A percentile compares a stretch with the other conserved stretches of the same genome.
These are phyloP conservation scores for Scaptomyza polygonia DNA, from an alignment of 2,888 invertebrate genomes.

Conservation along the genomic window DNA sequence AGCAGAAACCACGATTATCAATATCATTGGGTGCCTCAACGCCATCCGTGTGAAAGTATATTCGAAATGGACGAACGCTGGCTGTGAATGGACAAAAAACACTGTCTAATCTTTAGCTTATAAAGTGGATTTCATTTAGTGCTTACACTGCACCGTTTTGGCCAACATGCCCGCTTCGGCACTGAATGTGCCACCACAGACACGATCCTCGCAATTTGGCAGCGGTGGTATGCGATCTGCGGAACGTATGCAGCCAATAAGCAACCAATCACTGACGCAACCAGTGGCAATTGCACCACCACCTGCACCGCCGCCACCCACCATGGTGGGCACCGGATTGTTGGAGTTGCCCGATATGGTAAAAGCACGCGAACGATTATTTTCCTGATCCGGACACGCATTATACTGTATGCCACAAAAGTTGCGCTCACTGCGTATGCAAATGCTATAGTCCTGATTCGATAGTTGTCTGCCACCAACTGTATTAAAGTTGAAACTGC, in stretches of 20 bases:
- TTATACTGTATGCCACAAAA: conserved; percentile 94
- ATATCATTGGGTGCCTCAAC: conserved; percentile 90
- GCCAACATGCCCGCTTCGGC: conserved; percentile 89
- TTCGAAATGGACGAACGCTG: conserved; percentile 91
- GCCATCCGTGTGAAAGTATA: conserved; percentile 91
- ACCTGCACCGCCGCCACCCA: conserved; percentile 87
- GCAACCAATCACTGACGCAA: conserved; percentile 91
- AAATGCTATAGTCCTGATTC: conserved; percentile 95
- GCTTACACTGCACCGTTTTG: conserved; percentile 90
- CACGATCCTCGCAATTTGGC: conserved; percentile 90
- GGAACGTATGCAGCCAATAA: conserved; percentile 89
- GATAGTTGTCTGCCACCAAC: conserved; percentile 91
- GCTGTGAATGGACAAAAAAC: conserved; percentile 86
- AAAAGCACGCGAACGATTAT: conserved; percentile 90
- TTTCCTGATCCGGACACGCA: conserved; percentile 89
- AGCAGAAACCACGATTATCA: conserved; percentile 92
- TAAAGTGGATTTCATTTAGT: too few relatives aligned
- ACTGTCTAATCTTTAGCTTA: too few relatives aligned
- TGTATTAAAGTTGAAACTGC: conserved; percentile 93
- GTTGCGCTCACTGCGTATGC: conserved; percentile 92
- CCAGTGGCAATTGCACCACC: conserved; percentile 83
- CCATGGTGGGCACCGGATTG: conserved; percentile 88
- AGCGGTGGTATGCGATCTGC: conserved; percentile 85
- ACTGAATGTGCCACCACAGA: conserved; percentile 92
- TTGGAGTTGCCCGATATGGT: conserved; percentile 92